A percentile compares a stretch with the other conserved stretches of the same genome.
phyloP scores from a whole-genome alignment of 2,113 vertebrate species.

The Cyprinodon variegatus region DNA sequence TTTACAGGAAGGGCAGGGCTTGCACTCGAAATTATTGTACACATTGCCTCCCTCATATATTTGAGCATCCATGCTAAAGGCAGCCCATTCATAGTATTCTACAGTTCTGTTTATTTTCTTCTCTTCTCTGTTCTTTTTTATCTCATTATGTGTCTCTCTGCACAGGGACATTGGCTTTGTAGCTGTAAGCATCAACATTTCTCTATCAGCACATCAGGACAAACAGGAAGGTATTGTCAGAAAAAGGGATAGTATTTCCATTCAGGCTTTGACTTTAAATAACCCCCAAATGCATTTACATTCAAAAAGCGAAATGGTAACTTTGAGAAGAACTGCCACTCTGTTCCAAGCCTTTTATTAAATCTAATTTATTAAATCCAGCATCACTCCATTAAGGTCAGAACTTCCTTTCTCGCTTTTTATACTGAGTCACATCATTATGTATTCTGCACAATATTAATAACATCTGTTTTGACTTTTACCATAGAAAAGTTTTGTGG shows the following conservation, averaged over 20 bases:
- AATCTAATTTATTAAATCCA: conserved; percentile 65
- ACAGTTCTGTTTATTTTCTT: conserved; percentile 21
- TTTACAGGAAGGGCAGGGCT: conserved; percentile 53
- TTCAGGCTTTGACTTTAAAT: conserved; percentile 66
- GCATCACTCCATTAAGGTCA: conserved; percentile 41
- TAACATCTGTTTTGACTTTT: conserved; percentile 18
- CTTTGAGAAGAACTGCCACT: conserved; percentile 37
- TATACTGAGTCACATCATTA: background rate
- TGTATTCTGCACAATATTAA: conserved; percentile 12
- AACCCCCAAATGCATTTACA: conserved; percentile 62
- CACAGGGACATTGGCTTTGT: conserved; percentile 24
- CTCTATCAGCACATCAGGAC: conserved; percentile 60
- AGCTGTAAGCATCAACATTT: conserved; percentile 66
- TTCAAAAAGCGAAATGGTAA: conserved; percentile 62
- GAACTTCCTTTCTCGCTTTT: conserved; percentile 30
- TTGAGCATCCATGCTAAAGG: conserved; percentile 12
- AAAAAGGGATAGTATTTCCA: conserved; percentile 45
- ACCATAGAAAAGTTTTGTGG: background rate
- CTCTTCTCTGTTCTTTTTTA: conserved; percentile 17
- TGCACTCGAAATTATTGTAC: conserved; percentile 30
- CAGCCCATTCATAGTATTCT: conserved; percentile 33
- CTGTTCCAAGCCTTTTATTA: conserved; percentile 55
- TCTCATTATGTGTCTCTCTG: conserved; percentile 31
- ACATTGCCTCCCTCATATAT: conserved; percentile 23
- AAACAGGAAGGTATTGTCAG: conserved; percentile 64